Conservation (phyloP, 2,888 invertebrate species). For the Xanthia togata region DNA sequence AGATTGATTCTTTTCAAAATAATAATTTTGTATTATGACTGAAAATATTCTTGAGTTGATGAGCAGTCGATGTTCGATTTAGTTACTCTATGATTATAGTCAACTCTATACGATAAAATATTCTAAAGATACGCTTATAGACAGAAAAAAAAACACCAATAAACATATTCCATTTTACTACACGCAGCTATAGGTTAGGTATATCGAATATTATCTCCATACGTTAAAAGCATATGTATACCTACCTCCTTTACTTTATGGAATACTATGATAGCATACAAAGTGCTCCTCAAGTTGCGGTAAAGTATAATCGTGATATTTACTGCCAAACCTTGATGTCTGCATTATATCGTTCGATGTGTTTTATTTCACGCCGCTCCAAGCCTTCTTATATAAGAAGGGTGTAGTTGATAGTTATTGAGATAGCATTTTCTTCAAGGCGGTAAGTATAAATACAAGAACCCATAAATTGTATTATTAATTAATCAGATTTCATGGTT, state of each 20-base stretch:
- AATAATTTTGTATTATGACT: background rate
- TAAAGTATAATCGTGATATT: slow-evolving; percentile 61
- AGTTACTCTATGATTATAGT: background rate
- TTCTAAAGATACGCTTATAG: background rate
- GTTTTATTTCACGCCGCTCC: slow-evolving; percentile 50
- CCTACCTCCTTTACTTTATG: slow-evolving; percentile 43
- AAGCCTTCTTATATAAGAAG: slow-evolving; percentile 22
- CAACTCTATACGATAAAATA: background rate
- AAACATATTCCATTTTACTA: slow-evolving; percentile 21
- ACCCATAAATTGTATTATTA: background rate
- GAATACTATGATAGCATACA: slow-evolving; percentile 60
- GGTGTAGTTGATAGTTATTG: slow-evolving; percentile 30
- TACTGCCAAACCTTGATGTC: slow-evolving; percentile 50
- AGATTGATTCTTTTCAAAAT: background rate
- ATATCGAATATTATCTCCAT: slow-evolving; percentile 43
- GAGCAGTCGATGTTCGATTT: background rate
- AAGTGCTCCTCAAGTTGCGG: slow-evolving; percentile 54
- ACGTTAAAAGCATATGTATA: slow-evolving; percentile 24
- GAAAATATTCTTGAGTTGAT: background rate
- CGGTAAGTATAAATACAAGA: background rate
- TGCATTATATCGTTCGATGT: slow-evolving; percentile 57
- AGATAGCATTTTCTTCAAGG: background rate
- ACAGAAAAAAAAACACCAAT: background rate
- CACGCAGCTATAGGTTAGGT: slow-evolving; percentile 5
- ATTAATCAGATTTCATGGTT: too few relatives aligned